Conservation (phyloP, 2,113 vertebrate species). For the Aramus guarauna region DNA sequence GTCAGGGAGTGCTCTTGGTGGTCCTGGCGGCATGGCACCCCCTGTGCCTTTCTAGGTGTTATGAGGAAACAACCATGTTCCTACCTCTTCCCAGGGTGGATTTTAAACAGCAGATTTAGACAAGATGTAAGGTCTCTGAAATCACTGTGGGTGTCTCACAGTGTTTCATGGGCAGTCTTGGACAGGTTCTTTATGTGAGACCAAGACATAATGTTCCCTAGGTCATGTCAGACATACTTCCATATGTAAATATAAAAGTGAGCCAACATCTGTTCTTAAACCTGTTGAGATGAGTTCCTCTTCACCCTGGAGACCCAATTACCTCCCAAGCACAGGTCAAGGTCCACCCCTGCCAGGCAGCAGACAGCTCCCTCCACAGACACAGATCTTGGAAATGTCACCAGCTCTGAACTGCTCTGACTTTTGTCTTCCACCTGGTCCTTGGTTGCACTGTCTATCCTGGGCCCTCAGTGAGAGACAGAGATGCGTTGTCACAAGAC, state of each 20-base stretch:
- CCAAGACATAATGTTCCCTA: not conserved
- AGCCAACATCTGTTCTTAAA: not conserved
- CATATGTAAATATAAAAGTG: not conserved
- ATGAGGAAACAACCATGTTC: not conserved
- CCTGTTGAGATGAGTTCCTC: not conserved
- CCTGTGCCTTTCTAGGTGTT: not conserved
- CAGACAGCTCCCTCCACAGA: not conserved
- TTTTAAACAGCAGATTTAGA: not conserved
- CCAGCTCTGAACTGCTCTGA: not conserved
- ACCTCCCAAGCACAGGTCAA: not conserved
- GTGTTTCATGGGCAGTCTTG: not conserved
- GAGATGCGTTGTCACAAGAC: rapidly evolving
- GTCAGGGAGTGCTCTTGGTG: not conserved
- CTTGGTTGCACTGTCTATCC: rapidly evolving
- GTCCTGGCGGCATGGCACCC: not conserved
- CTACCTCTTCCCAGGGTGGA: not conserved
- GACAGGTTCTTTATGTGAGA: not conserved
- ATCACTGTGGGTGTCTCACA: not conserved
- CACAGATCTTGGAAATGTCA: not conserved
- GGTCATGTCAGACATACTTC: not conserved
- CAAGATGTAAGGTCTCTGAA: not conserved
- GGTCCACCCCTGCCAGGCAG: not conserved
- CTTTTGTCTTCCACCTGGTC: not conserved
- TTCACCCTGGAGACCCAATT: not conserved
- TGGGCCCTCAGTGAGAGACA: not conserved